Conservation (phyloP, 2,797 vertebrate genomes). For the Limosa lapponica region DNA sequence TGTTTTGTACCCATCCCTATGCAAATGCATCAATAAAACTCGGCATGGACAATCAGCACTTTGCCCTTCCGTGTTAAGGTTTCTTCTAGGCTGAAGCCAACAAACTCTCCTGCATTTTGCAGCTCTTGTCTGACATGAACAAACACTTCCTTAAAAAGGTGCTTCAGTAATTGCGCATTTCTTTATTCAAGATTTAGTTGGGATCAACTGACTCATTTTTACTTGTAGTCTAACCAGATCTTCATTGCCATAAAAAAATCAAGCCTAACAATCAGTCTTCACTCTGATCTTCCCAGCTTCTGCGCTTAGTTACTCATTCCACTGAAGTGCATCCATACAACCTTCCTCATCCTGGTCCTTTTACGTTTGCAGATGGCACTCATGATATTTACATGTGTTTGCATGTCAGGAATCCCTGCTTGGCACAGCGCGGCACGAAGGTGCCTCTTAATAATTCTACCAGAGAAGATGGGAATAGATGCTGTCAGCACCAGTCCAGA, state of each 20-base stretch:
- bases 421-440: not conserved
- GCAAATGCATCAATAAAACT: constrained; percentile 31
- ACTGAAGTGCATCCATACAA: not conserved
- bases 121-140: not conserved
- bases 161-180: not conserved
- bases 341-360: constrained; percentile 23
- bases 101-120: not conserved
- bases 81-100: constrained; percentile 31
- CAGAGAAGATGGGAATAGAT: constrained; percentile 45
- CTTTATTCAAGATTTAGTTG: constrained; percentile 14
- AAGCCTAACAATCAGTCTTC: not conserved
- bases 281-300: not conserved
- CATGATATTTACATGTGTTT: constrained; percentile 50
- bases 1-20: constrained; percentile 8
- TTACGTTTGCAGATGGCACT: constrained; percentile 26
- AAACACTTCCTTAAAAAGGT: not conserved
- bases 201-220: constrained; percentile 37
- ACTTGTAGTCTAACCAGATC: constrained; percentile 37
- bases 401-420: constrained; percentile 56
- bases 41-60: not conserved
- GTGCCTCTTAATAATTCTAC: constrained; percentile 44
- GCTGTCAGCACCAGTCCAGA: constrained; percentile 6
- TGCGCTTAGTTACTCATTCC: constrained; percentile 18
- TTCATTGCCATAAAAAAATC: constrained; percentile 11
- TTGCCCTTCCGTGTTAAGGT: not conserved